These are phyloP conservation scores for Paradoxurus hermaphroditus DNA, from an alignment of 2,113 vertebrate genomes.

Conservation along the genomic window DNA sequence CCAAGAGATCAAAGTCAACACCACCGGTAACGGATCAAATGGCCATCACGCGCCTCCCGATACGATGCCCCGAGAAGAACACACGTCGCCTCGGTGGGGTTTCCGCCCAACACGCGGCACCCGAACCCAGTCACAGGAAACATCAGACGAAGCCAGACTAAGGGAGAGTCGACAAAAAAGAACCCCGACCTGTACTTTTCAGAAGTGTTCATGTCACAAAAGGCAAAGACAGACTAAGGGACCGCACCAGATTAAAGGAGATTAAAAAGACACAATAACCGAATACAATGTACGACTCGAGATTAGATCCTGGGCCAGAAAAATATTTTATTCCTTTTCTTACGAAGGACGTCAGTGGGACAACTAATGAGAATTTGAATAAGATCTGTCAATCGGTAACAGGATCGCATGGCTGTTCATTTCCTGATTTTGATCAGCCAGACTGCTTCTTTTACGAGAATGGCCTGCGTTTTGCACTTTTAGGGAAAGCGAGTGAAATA, in stretches of 20 bases:
- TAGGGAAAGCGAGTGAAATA: background rate
- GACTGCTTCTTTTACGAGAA: constrained; percentile 7
- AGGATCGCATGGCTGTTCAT: background rate
- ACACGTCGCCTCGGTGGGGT: background rate
- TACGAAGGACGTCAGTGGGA: background rate
- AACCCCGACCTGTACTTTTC: background rate
- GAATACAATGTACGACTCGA: background rate
- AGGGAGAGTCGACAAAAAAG: background rate
- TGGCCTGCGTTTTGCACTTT: background rate
- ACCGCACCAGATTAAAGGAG: background rate
- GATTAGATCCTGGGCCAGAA: background rate
- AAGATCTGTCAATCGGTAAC: background rate
- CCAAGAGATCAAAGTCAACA: background rate
- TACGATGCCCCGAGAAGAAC: background rate
- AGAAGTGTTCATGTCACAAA: background rate
- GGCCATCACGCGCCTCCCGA: background rate
- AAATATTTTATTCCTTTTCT: background rate
- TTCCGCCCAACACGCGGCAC: background rate
- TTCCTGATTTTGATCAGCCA: background rate
- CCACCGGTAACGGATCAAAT: background rate
- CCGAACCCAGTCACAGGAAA: background rate
- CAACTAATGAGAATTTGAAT: constrained; percentile 12
- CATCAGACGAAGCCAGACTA: background rate
- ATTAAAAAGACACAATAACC: background rate
- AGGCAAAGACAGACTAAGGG: background rate